These are phyloP conservation scores for Poecilia latipinna DNA, from an alignment of 2,113 vertebrate species.

Conservation along the genomic window DNA sequence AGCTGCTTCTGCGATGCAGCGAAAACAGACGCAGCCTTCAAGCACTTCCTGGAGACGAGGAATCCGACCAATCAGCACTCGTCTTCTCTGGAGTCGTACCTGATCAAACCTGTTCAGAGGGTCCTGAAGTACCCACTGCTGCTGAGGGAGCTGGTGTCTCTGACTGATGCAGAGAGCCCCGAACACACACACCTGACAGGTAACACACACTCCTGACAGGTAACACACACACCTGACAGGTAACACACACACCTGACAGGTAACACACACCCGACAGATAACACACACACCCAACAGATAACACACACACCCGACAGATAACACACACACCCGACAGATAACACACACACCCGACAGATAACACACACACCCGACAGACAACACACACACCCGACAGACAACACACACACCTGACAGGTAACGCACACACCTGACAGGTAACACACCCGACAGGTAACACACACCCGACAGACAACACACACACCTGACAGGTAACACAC, in stretches of 20 bases:
- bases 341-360: not conserved
- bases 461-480: not conserved
- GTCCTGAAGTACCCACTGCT: conserved; percentile 96
- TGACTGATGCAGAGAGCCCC: conserved; percentile 88
- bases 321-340: conserved; percentile 8
- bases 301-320: conserved; percentile 1
- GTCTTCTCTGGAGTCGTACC: conserved; percentile 92
- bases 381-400: not conserved
- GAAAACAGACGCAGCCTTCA: conserved; percentile 91
- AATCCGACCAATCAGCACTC: conserved; percentile 97
- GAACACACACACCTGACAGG: conserved; percentile 93
- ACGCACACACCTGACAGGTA: not conserved
- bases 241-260: conserved; percentile 16
- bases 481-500: not conserved
- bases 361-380: not conserved
- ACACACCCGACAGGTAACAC: conserved; percentile 6
- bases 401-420: not conserved
- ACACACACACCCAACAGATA: conserved; percentile 3
- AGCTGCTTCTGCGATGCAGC: conserved; percentile 68
- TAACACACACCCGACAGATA: conserved; percentile 6
- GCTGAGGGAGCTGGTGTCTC: conserved; percentile 89
- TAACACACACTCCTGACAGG: conserved; percentile 64
- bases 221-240: conserved; percentile 1
- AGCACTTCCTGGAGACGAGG: conserved; percentile 88
- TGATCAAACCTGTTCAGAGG: conserved; percentile 97